Conservation (phyloP, 2,888 invertebrate genomes). For the Drosophila cyrtoloma region DNA sequence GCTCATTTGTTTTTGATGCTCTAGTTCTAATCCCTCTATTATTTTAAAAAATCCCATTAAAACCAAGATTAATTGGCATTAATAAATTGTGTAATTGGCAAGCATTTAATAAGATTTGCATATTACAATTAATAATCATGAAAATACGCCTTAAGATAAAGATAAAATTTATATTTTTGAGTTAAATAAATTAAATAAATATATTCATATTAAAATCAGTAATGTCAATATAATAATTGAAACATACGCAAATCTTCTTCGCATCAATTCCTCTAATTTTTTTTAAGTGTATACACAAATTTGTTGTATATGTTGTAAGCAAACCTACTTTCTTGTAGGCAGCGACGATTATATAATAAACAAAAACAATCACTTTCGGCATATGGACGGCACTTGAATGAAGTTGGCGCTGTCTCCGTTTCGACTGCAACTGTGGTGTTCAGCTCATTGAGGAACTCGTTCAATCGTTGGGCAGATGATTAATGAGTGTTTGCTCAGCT, state of each 20-base stretch:
- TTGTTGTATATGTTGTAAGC: background rate
- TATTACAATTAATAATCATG: background rate
- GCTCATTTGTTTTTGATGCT: background rate
- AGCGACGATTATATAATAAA: constrained; percentile 61
- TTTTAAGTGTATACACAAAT: constrained; percentile 20
- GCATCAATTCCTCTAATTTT: background rate
- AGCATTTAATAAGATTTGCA: background rate
- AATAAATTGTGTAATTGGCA: background rate
- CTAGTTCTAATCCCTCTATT: background rate
- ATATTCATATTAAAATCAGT: background rate
- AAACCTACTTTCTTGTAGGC: constrained; percentile 54
- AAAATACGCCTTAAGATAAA: background rate
- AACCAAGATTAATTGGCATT: background rate
- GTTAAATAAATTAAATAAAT: background rate
- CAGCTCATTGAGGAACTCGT: constrained; percentile 43
- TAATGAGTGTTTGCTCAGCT: constrained; percentile 45
- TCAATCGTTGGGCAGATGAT: constrained; percentile 47
- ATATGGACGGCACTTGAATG: constrained; percentile 69
- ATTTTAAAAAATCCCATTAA: background rate
- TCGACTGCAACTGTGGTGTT: constrained; percentile 26
- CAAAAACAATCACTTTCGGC: constrained; percentile 69
- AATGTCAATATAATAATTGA: background rate
- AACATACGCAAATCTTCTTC: background rate
- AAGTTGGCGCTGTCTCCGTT: constrained; percentile 44
- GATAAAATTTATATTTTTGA: background rate